Percentiles rank a stretch among this genome's conserved stretches.
These are phyloP conservation scores for Illadopsis cleaveri DNA, from an alignment of 2,113 vertebrate species.

Conservation along the genomic window DNA sequence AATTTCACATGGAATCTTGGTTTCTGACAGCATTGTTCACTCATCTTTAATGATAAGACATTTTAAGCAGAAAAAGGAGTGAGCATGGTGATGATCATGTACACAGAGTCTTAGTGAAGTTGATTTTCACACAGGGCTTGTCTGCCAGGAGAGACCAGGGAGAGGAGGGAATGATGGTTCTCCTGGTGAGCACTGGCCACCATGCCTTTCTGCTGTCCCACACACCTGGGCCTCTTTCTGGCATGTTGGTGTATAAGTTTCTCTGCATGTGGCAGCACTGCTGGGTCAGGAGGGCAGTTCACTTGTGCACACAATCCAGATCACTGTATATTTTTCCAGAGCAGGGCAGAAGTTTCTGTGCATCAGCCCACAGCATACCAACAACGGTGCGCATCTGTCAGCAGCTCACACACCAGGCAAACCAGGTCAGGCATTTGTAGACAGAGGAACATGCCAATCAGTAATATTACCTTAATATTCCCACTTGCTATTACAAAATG, in stretches of 20 bases:
- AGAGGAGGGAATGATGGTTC: background rate
- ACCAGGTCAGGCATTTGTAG: background rate
- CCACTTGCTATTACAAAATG: background rate
- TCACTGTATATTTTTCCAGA: background rate
- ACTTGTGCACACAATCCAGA: background rate
- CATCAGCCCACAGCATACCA: background rate
- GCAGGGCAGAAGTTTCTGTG: background rate
- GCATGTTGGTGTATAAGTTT: background rate
- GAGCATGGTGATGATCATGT: background rate
- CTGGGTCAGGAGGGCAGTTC: background rate
- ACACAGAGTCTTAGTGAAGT: background rate
- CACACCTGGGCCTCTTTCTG: background rate
- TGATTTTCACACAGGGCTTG: background rate
- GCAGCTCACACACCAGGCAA: background rate
- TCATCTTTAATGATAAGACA: background rate
- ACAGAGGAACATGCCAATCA: background rate
- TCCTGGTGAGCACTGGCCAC: rapidly evolving
- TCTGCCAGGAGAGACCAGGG: background rate
- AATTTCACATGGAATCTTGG: background rate
- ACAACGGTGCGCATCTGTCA: background rate
- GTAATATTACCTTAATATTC: background rate
- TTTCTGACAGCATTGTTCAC: background rate
- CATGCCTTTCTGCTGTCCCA: background rate
- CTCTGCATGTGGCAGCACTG: background rate
- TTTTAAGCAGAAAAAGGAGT: background rate